These are phyloP conservation scores for Dynastes grantii DNA, from an alignment of 2,888 invertebrate genomes.

Conservation along the genomic window DNA sequence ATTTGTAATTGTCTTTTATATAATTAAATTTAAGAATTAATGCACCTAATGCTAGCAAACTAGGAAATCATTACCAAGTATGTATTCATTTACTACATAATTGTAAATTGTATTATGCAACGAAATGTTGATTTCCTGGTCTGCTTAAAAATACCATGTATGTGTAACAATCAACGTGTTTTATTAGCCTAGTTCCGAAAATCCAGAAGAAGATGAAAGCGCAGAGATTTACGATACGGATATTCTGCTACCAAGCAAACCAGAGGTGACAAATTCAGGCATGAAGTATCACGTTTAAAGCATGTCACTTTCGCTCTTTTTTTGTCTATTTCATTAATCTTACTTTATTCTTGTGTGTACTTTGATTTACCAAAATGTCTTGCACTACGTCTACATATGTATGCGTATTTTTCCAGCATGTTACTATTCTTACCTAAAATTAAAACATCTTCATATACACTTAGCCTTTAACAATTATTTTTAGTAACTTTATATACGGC, in stretches of 20 bases:
- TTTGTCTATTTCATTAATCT: neutral
- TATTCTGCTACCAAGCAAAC: constrained; percentile 57
- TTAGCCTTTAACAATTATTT: too few relatives aligned
- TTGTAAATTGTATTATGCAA: neutral
- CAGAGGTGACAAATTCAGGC: constrained; percentile 58
- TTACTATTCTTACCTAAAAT: too few relatives aligned
- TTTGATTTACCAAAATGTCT: neutral
- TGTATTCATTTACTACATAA: too few relatives aligned
- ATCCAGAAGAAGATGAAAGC: constrained; percentile 56
- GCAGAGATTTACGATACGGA: constrained; percentile 54
- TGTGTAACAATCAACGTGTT: constrained; percentile 14
- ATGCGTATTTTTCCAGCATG: neutral
- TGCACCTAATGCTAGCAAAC: too few relatives aligned
- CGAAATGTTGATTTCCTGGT: neutral
- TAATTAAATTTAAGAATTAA: too few relatives aligned
- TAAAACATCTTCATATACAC: neutral
- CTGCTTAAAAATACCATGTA: too few relatives aligned
- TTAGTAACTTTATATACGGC: too few relatives aligned
- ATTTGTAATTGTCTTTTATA: too few relatives aligned
- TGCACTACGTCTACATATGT: too few relatives aligned
- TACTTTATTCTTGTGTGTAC: neutral
- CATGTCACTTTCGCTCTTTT: constrained; percentile 8
- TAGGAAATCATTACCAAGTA: too few relatives aligned
- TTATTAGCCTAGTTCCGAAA: constrained; percentile 60
- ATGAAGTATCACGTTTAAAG: constrained; percentile 22